These are phyloP conservation scores for Dendrophyllia cribrosa DNA, from an alignment of 64 coral and sea anemone species.

Conservation along the genomic window DNA sequence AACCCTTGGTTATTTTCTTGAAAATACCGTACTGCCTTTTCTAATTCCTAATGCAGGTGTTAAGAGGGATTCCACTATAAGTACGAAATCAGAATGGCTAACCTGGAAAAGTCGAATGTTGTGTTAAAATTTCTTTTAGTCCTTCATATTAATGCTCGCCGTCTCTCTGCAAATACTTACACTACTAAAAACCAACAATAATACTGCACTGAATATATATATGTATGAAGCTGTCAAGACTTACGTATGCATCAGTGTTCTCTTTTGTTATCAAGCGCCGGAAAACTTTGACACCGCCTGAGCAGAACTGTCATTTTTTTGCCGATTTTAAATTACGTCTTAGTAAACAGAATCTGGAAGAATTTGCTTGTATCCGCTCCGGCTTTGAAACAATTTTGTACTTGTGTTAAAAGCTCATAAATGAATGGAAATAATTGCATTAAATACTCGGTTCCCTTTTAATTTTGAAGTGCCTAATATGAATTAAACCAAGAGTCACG, in stretches of 20 bases:
- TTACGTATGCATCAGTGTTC: background rate
- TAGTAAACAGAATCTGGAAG: conserved; percentile 8
- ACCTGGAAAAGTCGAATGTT: conserved; percentile 14
- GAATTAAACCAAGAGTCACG: background rate
- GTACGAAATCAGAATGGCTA: background rate
- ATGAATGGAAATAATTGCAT: background rate
- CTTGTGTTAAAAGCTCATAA: background rate
- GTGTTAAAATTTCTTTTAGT: background rate
- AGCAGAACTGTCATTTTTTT: background rate
- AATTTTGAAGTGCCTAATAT: background rate
- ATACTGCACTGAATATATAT: background rate
- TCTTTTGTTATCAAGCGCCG: conserved; percentile 1
- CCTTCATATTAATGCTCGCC: background rate
- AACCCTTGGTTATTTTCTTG: too few relatives aligned
- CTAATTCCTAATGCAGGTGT: too few relatives aligned
- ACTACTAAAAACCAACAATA: background rate
- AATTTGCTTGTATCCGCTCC: background rate
- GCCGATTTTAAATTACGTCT: conserved; percentile 22
- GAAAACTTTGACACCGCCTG: background rate
- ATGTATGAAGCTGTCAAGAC: background rate
- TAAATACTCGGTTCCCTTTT: background rate
- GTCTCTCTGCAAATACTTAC: background rate
- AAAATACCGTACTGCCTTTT: background rate
- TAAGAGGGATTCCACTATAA: background rate
- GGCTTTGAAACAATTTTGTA: background rate